phyloP scores from a whole-genome alignment of 2,113 vertebrate genomes.

The Pandion haliaetus region DNA sequence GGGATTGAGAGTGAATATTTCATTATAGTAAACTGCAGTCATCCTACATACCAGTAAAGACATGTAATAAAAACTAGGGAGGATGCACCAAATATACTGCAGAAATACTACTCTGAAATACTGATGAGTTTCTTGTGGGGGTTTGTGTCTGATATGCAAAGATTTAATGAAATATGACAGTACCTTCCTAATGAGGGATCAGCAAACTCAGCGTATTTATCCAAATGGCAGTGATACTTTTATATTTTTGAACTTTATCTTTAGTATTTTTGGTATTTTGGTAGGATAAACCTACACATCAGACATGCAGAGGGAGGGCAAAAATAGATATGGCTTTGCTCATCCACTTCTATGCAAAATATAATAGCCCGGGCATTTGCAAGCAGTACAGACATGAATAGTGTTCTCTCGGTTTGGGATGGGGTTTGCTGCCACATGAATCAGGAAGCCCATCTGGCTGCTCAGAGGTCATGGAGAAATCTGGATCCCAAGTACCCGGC shows the following conservation, averaged over 20 bases:
- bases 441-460: neutral
- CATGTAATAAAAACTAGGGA: neutral
- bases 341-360: neutral
- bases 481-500: neutral
- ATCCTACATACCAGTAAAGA: neutral
- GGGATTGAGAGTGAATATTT: slow-evolving; percentile 39
- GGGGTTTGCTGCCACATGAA: neutral
- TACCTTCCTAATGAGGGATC: neutral
- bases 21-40: slow-evolving; percentile 9
- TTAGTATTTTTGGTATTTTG: neutral
- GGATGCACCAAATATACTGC: neutral
- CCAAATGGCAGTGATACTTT: neutral
- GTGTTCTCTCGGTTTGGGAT: neutral
- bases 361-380: neutral
- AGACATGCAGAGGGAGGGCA: neutral
- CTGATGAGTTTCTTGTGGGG: neutral
- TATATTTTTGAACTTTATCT: neutral
- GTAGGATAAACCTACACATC: neutral
- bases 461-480: neutral
- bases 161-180: neutral
- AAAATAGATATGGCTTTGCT: neutral
- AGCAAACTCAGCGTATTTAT: neutral
- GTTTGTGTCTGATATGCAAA: neutral
- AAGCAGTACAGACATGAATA: neutral
- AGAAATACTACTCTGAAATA: neutral